phyloP scores from a whole-genome alignment of 2,888 invertebrate species.

The Dorcus parallelipipedus region DNA sequence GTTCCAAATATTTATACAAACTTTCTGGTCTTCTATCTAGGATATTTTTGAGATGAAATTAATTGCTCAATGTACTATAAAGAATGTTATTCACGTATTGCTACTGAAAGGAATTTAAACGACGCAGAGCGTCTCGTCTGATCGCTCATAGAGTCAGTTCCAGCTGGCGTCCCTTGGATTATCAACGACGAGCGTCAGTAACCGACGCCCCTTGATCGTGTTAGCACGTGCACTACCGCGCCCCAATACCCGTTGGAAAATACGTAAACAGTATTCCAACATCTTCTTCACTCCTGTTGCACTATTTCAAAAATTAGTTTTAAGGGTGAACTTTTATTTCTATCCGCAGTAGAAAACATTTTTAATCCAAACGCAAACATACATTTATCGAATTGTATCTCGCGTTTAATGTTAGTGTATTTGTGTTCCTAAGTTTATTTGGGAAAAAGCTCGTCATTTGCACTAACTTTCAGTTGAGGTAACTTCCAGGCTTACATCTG shows the following conservation, averaged over 20 bases:
- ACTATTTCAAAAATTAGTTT: too few relatives aligned
- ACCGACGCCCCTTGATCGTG: constrained; percentile 35
- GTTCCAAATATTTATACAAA: too few relatives aligned
- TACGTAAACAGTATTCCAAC: too few relatives aligned
- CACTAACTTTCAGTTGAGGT: background rate
- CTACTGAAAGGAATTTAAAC: background rate
- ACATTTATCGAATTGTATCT: too few relatives aligned
- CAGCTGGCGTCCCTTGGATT: constrained; percentile 29
- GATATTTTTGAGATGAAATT: background rate
- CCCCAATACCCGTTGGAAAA: background rate
- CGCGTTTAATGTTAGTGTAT: too few relatives aligned
- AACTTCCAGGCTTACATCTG: constrained; percentile 49
- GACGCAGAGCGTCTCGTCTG: constrained; percentile 11
- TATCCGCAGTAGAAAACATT: background rate
- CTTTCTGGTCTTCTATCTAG: too few relatives aligned
- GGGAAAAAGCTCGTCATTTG: background rate
- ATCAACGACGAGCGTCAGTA: constrained; percentile 42
- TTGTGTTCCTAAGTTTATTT: too few relatives aligned
- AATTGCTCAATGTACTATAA: background rate
- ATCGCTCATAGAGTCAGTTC: constrained; percentile 17
- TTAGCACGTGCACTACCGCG: constrained; percentile 30
- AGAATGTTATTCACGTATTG: background rate
- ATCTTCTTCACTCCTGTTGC: too few relatives aligned
- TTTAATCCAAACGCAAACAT: too few relatives aligned
- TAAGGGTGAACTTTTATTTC: too few relatives aligned